These are phyloP conservation scores for Aporophyla lueneburgensis DNA, from an alignment of 2,888 invertebrate genomes.

Conservation along the genomic window DNA sequence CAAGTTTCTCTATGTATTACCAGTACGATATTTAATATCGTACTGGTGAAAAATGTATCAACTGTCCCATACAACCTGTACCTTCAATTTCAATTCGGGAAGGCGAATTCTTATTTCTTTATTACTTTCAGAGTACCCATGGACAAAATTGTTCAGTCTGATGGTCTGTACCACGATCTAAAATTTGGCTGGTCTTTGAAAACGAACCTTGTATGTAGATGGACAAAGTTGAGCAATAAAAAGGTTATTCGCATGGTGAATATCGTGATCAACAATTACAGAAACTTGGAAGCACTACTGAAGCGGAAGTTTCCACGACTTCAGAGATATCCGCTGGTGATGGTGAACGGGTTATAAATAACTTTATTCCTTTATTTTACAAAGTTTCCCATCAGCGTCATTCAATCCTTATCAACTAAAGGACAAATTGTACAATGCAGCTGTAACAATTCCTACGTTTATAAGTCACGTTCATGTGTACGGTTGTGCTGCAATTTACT, in stretches of 20 bases:
- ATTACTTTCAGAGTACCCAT: too few species aligned
- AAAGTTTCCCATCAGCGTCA: slow-evolving; percentile 11
- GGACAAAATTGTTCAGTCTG: too few species aligned
- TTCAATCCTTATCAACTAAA: slow-evolving; percentile 39
- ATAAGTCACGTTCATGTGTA: slow-evolving; percentile 44
- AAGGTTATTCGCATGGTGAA: not conserved
- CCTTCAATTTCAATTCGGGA: too few species aligned
- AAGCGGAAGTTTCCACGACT: not conserved
- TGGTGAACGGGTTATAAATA: not conserved
- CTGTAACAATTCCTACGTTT: slow-evolving; percentile 26
- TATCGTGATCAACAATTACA: not conserved
- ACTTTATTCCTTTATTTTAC: not conserved
- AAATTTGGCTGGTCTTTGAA: too few species aligned
- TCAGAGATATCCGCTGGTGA: not conserved
- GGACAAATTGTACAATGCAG: slow-evolving; percentile 20
- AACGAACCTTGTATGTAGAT: not conserved
- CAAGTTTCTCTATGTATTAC: too few species aligned
- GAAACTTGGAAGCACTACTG: not conserved
- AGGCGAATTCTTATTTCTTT: too few species aligned
- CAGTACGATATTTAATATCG: too few species aligned
- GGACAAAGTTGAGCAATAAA: not conserved
- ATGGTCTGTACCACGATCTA: too few species aligned
- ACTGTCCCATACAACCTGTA: not conserved
- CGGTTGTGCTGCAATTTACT: slow-evolving; percentile 33
- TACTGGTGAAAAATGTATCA: not conserved